phyloP scores from a whole-genome alignment of 2,888 invertebrate species.

The Melitaea athalia region DNA sequence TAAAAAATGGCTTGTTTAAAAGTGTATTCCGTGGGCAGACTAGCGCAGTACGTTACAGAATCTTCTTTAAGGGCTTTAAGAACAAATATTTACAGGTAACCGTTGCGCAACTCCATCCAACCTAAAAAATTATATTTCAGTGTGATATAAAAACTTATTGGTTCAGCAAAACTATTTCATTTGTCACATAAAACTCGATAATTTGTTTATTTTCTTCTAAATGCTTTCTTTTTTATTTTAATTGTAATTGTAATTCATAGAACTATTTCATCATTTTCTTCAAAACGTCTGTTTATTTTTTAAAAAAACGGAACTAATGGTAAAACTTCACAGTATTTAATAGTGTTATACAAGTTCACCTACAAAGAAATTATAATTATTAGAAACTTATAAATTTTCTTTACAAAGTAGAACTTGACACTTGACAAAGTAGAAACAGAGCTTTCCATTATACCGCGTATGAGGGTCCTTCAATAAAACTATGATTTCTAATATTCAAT shows the following conservation, averaged over 20 bases:
- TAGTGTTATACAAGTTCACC: no score
- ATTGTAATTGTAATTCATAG: slow-evolving; percentile 1
- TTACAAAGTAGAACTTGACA: no score
- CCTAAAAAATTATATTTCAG: slow-evolving; percentile 42
- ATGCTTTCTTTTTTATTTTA: not conserved
- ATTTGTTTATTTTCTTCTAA: not conserved
- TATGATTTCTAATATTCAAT: no score
- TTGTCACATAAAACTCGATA: not conserved
- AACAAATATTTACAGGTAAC: slow-evolving; percentile 74
- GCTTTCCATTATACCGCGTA: no score
- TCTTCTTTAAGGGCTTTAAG: slow-evolving; percentile 69
- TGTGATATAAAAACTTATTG: not conserved
- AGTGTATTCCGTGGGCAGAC: slow-evolving; percentile 73
- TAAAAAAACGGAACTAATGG: not conserved
- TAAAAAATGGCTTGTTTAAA: slow-evolving; percentile 77
- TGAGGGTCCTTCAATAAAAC: no score
- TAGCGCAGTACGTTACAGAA: slow-evolving; percentile 75
- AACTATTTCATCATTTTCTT: slow-evolving; percentile 19
- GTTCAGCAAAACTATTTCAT: not conserved
- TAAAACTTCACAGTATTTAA: no score
- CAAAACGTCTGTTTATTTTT: not conserved
- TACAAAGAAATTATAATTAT: no score
- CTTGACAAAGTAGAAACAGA: no score
- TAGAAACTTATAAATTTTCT: no score
- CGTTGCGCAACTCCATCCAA: slow-evolving; percentile 72